Evolutionary conservation across 2,888 invertebrate genomes (phyloP), one percentile per base, ranked within the genome.

Genomic region (Dicyrtoma fusca): DNA sequence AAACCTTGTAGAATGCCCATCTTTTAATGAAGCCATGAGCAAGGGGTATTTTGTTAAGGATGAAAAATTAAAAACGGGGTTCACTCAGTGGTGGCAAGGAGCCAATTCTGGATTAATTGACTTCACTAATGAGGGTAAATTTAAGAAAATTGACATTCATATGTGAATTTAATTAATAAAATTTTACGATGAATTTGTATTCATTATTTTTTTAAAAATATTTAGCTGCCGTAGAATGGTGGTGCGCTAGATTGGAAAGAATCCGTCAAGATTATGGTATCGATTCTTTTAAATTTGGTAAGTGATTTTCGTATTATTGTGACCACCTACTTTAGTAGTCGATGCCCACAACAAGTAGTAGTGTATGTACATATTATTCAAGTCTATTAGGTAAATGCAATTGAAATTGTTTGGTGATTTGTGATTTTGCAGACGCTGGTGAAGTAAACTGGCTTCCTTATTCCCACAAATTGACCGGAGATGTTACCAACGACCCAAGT

Each of bases 391-490:
- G n/a, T n/a, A n/a, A n/a, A n/a, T n/a, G n/a, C n/a, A n/a, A n/a
- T n/a, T n/a, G n/a, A n/a, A n/a, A n/a, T n/a, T n/a, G n/a, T n/a
- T 45, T 45, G n/a, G n/a, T n/a, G n/a, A n/a, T n/a, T 14, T 63
- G 47, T 21, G 34, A n/a, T 34, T 34, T 2, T 47, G 11, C 21
- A 59, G 92, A 92, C 81, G 92, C 92, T 55, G 93, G 92, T 25
- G 92, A 92, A 83, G 85, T 86, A 0, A 87, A 88, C 77, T 91
- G 88, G 88, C 84, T 88, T 62, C 89, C 90, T 47, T 86, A 88
- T 83, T 86, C 74, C n/a, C 71, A 81, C 47, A 25, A 64, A 14
- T 49, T 73, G 13, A 59, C 44, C 1, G 72, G 65, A 8, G 66
- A 66, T 21, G 11, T 5, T 11, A 55, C 34, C 19, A 17, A 21